Conservation (phyloP, 2,888 invertebrate genomes). For the Cabera pusaria region DNA sequence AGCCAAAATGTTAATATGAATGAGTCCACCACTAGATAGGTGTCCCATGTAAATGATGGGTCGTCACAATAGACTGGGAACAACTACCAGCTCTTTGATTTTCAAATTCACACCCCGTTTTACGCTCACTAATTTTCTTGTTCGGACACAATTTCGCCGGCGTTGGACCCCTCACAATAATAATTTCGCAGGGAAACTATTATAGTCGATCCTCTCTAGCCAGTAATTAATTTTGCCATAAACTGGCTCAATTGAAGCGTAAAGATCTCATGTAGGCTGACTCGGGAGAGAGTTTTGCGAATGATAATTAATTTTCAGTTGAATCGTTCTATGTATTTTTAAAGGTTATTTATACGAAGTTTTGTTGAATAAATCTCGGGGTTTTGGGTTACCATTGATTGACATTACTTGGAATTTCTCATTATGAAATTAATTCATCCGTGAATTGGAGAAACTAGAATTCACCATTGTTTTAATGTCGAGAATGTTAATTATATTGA, state of each 20-base stretch:
- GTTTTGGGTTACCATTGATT: constrained; percentile 29
- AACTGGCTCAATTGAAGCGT: constrained; percentile 81
- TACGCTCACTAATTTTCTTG: constrained; percentile 83
- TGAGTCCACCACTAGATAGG: constrained; percentile 55
- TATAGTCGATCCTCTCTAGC: constrained; percentile 79
- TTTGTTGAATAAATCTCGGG: constrained; percentile 41
- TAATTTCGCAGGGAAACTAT: constrained; percentile 80
- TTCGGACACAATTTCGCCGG: constrained; percentile 79
- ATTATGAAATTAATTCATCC: constrained; percentile 11
- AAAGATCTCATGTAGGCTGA: constrained; percentile 76
- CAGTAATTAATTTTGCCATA: constrained; percentile 81
- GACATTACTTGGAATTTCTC: constrained; percentile 20
- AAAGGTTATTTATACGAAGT: constrained; percentile 57
- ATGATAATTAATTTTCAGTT: constrained; percentile 71
- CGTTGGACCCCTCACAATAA: constrained; percentile 73
- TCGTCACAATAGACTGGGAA: constrained; percentile 68
- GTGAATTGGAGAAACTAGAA: constrained; percentile 2
- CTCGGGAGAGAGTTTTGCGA: constrained; percentile 60
- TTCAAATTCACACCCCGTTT: constrained; percentile 81
- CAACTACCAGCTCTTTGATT: constrained; percentile 78
- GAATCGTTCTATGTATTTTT: constrained; percentile 43
- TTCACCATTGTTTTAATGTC: no score
- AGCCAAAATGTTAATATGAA: constrained; percentile 53
- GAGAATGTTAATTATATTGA: no score
- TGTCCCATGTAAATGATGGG: constrained; percentile 77